Evolutionary conservation across 2,113 vertebrate genomes (phyloP).

Genomic region (Nycticebus coucang): DNA sequence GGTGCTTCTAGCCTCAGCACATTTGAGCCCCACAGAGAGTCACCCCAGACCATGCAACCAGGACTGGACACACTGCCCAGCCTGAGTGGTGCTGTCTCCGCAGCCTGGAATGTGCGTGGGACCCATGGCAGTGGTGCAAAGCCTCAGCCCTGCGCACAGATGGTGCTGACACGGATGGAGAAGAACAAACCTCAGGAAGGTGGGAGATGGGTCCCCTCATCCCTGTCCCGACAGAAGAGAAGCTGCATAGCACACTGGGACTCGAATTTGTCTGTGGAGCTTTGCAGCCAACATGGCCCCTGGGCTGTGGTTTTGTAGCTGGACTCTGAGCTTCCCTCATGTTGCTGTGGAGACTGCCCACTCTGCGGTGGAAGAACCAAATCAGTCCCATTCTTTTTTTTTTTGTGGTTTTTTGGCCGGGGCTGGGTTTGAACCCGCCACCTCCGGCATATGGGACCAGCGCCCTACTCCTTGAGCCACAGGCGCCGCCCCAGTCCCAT

Average conservation of each 20-base stretch:
- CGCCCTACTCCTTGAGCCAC: too few relatives aligned
- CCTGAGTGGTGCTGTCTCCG: fast-evolving
- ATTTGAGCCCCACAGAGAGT: fast-evolving
- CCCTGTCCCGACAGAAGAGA: neutral
- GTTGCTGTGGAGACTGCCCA: fast-evolving
- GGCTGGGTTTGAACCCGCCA: too few relatives aligned
- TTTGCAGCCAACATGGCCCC: neutral
- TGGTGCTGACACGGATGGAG: neutral
- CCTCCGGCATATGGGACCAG: too few relatives aligned
- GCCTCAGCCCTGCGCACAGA: neutral
- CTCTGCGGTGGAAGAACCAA: neutral
- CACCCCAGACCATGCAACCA: neutral
- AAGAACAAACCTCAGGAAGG: neutral
- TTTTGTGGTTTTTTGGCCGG: too few relatives aligned
- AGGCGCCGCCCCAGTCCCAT: too few relatives aligned
- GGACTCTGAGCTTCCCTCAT: neutral
- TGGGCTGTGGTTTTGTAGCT: neutral
- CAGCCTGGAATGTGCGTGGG: neutral
- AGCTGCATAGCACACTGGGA: neutral
- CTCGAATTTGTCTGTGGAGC: neutral
- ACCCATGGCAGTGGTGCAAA: fast-evolving
- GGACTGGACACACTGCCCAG: neutral
- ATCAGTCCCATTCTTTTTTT: neutral
- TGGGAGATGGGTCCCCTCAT: too few relatives aligned
- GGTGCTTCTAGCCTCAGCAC: neutral